These are phyloP conservation scores for Pteropus rufus DNA, from an alignment of 2,797 vertebrate species.

Conservation along the genomic window DNA sequence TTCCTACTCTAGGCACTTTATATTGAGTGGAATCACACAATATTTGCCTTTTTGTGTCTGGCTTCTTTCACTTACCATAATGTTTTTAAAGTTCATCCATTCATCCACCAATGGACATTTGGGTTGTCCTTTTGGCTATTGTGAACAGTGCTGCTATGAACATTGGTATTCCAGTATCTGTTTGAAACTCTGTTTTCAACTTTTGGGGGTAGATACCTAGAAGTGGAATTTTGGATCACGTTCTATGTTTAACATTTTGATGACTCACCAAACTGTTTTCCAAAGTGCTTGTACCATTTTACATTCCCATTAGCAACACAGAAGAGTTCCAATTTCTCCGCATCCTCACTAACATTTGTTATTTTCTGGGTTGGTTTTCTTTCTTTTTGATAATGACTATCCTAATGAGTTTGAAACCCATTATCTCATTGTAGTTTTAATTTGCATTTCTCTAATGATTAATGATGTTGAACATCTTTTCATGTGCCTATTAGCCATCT, in stretches of 20 bases:
- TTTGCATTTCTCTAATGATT: conserved; percentile 42
- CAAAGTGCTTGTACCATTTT: background rate
- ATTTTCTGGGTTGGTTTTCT: background rate
- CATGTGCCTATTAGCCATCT: conserved; percentile 43
- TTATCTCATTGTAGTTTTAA: background rate
- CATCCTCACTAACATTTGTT: background rate
- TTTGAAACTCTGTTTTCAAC: background rate
- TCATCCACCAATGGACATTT: background rate
- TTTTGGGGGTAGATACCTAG: background rate
- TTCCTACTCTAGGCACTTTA: too few species aligned
- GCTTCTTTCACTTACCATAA: background rate
- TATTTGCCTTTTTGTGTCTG: background rate
- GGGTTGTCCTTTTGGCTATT: background rate
- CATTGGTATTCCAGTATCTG: background rate
- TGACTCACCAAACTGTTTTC: background rate
- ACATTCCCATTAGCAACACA: background rate
- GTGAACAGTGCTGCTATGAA: background rate
- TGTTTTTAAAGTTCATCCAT: background rate
- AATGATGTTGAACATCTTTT: background rate
- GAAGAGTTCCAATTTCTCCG: background rate
- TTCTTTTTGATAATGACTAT: background rate
- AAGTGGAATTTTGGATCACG: background rate
- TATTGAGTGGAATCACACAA: background rate
- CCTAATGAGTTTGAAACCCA: background rate
- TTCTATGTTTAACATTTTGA: background rate